Evolutionary conservation across 2,888 invertebrate genomes (phyloP).

Genomic region (Drosophila neonasuta): DNA sequence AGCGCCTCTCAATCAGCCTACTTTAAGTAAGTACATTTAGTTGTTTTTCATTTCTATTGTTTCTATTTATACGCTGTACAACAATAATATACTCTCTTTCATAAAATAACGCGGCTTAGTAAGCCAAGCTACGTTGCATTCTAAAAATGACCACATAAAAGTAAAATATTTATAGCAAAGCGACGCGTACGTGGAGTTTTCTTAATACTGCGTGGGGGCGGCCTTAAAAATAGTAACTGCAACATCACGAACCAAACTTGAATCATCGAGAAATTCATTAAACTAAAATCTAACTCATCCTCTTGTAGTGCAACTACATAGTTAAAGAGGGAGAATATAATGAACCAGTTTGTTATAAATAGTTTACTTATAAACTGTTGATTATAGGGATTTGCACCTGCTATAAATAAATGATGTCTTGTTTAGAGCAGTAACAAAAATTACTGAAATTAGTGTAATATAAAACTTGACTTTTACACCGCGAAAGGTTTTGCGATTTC

Average conservation of each 20-base stretch:
- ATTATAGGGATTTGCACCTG: no score
- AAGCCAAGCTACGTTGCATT: constrained; percentile 11
- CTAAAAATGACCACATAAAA: constrained; percentile 20
- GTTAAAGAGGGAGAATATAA: constrained; percentile 17
- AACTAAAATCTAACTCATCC: constrained; percentile 54
- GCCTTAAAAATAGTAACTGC: constrained; percentile 7
- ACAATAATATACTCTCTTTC: background rate
- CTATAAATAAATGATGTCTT: no score
- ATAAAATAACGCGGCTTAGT: constrained; percentile 23
- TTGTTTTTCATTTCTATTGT: background rate
- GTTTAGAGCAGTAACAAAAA: no score
- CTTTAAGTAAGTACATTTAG: background rate
- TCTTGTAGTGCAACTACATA: background rate
- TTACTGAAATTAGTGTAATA: no score
- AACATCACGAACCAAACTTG: constrained; percentile 8
- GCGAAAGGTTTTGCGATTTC: no score
- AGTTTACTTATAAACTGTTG: no score
- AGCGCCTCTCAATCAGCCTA: background rate
- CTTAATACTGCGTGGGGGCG: constrained; percentile 34
- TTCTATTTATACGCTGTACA: background rate
- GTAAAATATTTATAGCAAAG: constrained; percentile 45
- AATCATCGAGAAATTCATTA: constrained; percentile 44
- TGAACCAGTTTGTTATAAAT: constrained; percentile 39
- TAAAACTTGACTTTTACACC: no score
- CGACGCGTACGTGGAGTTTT: constrained; percentile 8